Percentiles rank a stretch among this genome's conserved stretches.
These are phyloP conservation scores for Harpegnathos saltator DNA, from an alignment of 1,140 invertebrate species.

Conservation along the genomic window DNA sequence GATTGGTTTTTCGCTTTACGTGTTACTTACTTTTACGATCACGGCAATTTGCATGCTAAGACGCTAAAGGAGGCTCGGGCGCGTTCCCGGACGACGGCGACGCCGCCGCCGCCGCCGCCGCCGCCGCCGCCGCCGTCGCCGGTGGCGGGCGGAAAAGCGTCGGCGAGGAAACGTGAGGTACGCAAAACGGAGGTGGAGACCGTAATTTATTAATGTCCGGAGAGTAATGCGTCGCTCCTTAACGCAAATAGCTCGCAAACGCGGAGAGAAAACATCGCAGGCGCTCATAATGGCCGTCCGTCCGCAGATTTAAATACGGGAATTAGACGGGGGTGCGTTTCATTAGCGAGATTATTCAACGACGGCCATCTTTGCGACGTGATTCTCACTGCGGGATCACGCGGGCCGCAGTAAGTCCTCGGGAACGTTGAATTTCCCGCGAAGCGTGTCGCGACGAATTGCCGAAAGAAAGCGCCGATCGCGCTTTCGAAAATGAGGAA, in stretches of 20 bases:
- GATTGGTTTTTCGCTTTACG: too few species aligned
- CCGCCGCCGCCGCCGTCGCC: too few species aligned
- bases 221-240: conserved; percentile 28
- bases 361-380: neutral
- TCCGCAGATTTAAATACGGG: conserved; percentile 29
- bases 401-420: too few species aligned
- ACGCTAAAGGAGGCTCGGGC: neutral
- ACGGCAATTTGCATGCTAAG: too few species aligned
- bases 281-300: neutral
- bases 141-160: neutral
- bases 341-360: conserved; percentile 24
- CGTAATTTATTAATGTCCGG: conserved; percentile 51
- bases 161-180: neutral
- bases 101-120: too few species aligned
- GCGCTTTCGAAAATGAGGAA: too few species aligned
- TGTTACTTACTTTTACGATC: too few species aligned
- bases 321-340: conserved; percentile 32
- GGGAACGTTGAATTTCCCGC: too few species aligned
- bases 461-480: too few species aligned
- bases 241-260: conserved; percentile 28
- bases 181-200: neutral
- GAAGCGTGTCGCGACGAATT: too few species aligned
- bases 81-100: neutral
- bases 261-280: conserved; percentile 20
- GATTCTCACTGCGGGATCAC: neutral